These are phyloP conservation scores for Altica lythri DNA, from an alignment of 2,888 invertebrate species.

Conservation along the genomic window DNA sequence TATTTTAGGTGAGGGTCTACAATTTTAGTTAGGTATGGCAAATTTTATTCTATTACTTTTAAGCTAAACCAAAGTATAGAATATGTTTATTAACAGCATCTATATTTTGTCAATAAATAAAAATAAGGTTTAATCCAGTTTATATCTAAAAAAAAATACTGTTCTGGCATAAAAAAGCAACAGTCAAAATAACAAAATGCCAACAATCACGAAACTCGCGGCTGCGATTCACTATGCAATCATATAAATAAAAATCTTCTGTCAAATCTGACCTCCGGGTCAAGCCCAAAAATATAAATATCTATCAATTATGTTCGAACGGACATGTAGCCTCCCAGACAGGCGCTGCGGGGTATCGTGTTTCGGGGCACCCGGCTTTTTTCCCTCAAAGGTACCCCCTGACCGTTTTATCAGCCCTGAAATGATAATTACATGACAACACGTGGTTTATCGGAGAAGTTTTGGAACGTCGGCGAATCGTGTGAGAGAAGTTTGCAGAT, in stretches of 20 bases:
- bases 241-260: conserved; percentile 29
- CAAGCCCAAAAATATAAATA: conserved; percentile 45
- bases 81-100: too few relatives aligned
- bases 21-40: too few relatives aligned
- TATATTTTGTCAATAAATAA: too few relatives aligned
- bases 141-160: too few relatives aligned
- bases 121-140: too few relatives aligned
- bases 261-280: conserved; percentile 30
- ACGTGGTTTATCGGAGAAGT: conserved; percentile 53
- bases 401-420: conserved; percentile 53
- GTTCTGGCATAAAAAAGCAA: too few relatives aligned
- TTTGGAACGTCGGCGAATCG: conserved; percentile 19
- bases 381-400: conserved; percentile 53
- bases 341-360: conserved; percentile 51
- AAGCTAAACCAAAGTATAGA: too few relatives aligned
- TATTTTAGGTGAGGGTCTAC: too few relatives aligned
- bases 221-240: conserved; percentile 1
- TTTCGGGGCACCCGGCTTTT: conserved; percentile 55
- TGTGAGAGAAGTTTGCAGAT: conserved; percentile 38
- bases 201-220: conserved; percentile 18
- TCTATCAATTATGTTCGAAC: conserved; percentile 42
- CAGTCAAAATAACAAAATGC: conserved; percentile 18
- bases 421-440: conserved; percentile 57
- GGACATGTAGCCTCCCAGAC: conserved; percentile 51
- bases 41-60: too few relatives aligned